Evolutionary conservation across 2,797 vertebrate species (phyloP), one percentile per base, ranked within the genome.

Genomic region (Knipowitschia caucasica): DNA sequence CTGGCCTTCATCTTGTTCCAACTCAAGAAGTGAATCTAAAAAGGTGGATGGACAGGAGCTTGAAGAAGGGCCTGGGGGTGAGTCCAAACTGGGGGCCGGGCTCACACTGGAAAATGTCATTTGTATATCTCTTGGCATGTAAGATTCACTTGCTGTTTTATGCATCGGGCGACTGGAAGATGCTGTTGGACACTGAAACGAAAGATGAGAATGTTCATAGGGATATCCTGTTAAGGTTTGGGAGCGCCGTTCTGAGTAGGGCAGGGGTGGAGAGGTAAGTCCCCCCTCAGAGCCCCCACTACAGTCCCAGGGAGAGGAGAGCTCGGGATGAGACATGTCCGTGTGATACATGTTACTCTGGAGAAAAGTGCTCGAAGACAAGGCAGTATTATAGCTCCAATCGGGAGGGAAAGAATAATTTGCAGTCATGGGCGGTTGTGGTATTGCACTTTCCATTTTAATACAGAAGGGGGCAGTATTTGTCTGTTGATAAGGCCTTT

Each of bases 1-100:
- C 78, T 86, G 87, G 11, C 68, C 63, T 75, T 93, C 92, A 4
- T 92, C 89, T 11, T 84, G 86, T 60, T 92, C 92, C 0, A 86
- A 86, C 46, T 86, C 79, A 61, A 92, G 29, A 25, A 93, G 85
- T 38, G 86, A 82, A 14, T 44, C 64, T 1, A 93, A 69, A 56
- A 92, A 85, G 64, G 31, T 62, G 3, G 69, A 51, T 12, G 53
- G 4, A 5, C n/a, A 29, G 11, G 53, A 8, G 11, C 43, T 12
- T 0, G 52, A 52, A 5, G 64, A 20, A 36, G 57, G 23, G 5
- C 61, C 7, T 20, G 34, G 59, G n/a, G 11, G 31, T 0, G 56
- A 44, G 6, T 56, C 52, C 9, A 65, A 53, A 5, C 53, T 33
- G 6, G 24, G 42, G n/a, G 50, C 52, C 15, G 76, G 74, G 34